Evolutionary conservation across 2,888 invertebrate genomes (phyloP).

Genomic region (Standfussiana lucernea): DNA sequence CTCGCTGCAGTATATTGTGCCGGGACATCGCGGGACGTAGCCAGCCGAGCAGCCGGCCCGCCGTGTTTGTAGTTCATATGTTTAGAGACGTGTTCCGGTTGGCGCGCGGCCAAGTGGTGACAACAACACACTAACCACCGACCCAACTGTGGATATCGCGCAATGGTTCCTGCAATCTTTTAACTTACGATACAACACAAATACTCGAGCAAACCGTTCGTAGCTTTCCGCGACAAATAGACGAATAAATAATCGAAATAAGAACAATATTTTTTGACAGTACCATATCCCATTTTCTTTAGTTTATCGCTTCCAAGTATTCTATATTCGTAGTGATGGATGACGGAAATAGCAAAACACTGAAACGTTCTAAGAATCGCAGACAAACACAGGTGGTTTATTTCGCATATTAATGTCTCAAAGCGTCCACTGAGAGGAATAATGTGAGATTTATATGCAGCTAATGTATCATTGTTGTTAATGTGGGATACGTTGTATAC

Average conservation of each 20-base stretch:
- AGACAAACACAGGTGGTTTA: slow-evolving; percentile 54
- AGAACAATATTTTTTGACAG: slow-evolving; percentile 24
- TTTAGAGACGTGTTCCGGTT: slow-evolving; percentile 44
- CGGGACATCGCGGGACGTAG: neutral
- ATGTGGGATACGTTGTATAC: slow-evolving; percentile 8
- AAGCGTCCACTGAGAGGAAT: slow-evolving; percentile 41
- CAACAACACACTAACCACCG: slow-evolving; percentile 15
- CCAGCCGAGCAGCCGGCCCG: neutral
- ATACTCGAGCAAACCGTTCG: slow-evolving; percentile 15
- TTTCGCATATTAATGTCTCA: slow-evolving; percentile 52
- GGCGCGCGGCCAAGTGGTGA: slow-evolving; percentile 47
- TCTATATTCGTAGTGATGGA: slow-evolving; percentile 19
- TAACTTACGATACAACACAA: slow-evolving; percentile 15
- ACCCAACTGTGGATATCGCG: slow-evolving; percentile 12
- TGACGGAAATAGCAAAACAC: slow-evolving; percentile 31
- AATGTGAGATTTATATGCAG: slow-evolving; percentile 33
- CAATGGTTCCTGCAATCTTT: slow-evolving; percentile 21
- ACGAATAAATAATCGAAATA: slow-evolving; percentile 22
- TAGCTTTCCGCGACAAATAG: neutral
- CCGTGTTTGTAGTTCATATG: slow-evolving; percentile 36
- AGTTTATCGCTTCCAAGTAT: slow-evolving; percentile 25
- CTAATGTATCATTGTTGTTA: slow-evolving; percentile 41
- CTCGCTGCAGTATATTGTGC: slow-evolving; percentile 18
- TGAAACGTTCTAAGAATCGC: slow-evolving; percentile 32
- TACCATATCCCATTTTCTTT: slow-evolving; percentile 1